A percentile compares a stretch with the other conserved stretches of the same genome.
Conservation (phyloP, 2,888 invertebrate species). For the Tineola bisselliella region DNA sequence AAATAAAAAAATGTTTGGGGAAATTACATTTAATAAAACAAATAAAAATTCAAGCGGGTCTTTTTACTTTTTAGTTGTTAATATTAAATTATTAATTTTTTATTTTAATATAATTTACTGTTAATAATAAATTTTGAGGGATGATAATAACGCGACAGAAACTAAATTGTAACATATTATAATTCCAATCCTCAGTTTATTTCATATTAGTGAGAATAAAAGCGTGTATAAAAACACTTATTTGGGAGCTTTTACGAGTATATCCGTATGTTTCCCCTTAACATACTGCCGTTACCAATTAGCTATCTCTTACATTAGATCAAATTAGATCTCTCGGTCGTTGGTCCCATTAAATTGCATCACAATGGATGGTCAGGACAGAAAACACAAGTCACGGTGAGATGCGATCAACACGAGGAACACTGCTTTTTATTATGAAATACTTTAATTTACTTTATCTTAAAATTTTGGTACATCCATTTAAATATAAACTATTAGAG, state of each 20-base stretch:
- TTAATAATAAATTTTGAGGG: no score
- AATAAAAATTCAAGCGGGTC: no score
- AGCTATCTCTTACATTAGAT: conserved; percentile 43
- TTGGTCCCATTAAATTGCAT: conserved; percentile 34
- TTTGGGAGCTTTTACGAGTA: conserved; percentile 20
- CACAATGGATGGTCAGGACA: conserved; percentile 26
- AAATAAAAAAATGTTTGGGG: no score
- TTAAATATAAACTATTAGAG: no score
- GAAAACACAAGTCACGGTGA: conserved; percentile 8
- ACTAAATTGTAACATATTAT: no score
- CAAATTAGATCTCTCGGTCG: conserved; percentile 32
- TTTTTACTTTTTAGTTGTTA: no score
- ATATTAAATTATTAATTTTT: no score
- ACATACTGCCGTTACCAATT: conserved; percentile 46
- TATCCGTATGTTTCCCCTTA: conserved; percentile 23
- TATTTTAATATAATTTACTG: no score
- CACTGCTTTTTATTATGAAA: neutral
- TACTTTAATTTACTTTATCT: neutral
- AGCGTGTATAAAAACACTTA: neutral
- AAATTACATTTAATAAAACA: no score
- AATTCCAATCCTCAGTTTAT: no score
- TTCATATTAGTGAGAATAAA: neutral
- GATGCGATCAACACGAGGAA: neutral
- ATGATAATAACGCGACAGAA: no score
- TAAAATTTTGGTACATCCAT: no score